A percentile compares a stretch with the other conserved stretches of the same genome.
These are phyloP conservation scores for Bombus superbus DNA, from an alignment of 1,140 invertebrate species.

Conservation along the genomic window DNA sequence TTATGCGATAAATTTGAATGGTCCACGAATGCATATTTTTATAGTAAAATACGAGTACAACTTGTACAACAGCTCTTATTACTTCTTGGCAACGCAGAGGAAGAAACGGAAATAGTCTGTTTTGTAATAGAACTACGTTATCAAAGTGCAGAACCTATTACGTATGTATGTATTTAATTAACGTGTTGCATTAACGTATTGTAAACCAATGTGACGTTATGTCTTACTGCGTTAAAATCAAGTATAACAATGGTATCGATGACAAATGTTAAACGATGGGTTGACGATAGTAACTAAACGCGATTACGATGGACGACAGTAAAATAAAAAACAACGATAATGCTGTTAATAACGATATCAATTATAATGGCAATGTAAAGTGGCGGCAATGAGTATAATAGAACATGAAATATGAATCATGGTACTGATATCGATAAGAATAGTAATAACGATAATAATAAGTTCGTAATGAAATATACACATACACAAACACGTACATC, in stretches of 20 bases:
- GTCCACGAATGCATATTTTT: constrained; percentile 11
- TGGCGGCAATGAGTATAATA: constrained; percentile 38
- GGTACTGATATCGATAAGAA: constrained; percentile 62
- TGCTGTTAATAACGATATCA: constrained; percentile 7
- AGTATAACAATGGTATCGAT: constrained; percentile 53
- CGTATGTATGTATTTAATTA: constrained; percentile 79
- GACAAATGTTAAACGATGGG: not conserved
- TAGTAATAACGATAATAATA: constrained; percentile 70
- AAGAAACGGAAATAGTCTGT: not conserved
- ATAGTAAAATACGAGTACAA: not conserved
- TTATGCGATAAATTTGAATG: constrained; percentile 17
- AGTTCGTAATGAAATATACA: constrained; percentile 72
- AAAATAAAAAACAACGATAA: constrained; percentile 14
- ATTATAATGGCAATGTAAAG: constrained; percentile 34
- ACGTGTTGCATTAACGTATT: constrained; percentile 77
- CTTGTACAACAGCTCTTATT: constrained; percentile 7
- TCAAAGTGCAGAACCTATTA: constrained; percentile 71
- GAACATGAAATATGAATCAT: constrained; percentile 39
- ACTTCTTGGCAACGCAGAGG: not conserved
- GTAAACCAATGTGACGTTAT: constrained; percentile 71
- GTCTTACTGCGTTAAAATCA: constrained; percentile 73
- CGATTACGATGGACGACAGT: not conserved
- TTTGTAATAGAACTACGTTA: not conserved
- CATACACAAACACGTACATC: constrained; percentile 68
- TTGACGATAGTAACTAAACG: not conserved